phyloP scores from a whole-genome alignment of 2,888 invertebrate genomes.

The Octonoba sinensis region DNA sequence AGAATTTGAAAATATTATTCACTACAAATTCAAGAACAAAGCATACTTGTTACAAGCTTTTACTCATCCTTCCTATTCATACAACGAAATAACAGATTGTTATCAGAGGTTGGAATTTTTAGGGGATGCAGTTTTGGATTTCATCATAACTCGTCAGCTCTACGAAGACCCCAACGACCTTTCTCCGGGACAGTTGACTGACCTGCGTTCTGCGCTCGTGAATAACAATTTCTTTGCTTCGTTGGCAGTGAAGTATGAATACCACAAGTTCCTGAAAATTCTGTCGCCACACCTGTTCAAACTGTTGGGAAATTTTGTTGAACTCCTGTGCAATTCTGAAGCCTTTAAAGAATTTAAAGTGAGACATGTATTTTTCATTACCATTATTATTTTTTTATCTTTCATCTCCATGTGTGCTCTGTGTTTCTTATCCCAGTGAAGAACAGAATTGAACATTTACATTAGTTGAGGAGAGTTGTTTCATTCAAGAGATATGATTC shows the following conservation, averaged over 20 bases:
- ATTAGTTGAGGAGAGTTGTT: too few relatives aligned
- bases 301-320: slow-evolving; percentile 77
- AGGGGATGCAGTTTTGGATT: slow-evolving; percentile 92
- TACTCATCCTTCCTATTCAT: slow-evolving; percentile 89
- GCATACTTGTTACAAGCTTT: slow-evolving; percentile 89
- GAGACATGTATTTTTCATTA: background rate
- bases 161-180: slow-evolving; percentile 81
- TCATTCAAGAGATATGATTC: too few relatives aligned
- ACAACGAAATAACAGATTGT: slow-evolving; percentile 82
- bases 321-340: slow-evolving; percentile 65
- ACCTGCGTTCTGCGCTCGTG: slow-evolving; percentile 92
- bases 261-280: slow-evolving; percentile 81
- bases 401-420: too few relatives aligned
- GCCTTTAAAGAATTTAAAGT: slow-evolving; percentile 48
- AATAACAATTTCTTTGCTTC: slow-evolving; percentile 96
- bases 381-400: too few relatives aligned
- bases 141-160: slow-evolving; percentile 84
- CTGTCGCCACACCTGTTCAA: slow-evolving; percentile 74
- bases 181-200: slow-evolving; percentile 89
- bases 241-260: slow-evolving; percentile 84
- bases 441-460: too few relatives aligned
- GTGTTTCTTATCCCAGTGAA: too few relatives aligned
- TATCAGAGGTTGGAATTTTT: slow-evolving; percentile 82
- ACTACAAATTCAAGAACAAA: slow-evolving; percentile 85
- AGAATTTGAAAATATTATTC: slow-evolving; percentile 77